phyloP scores from a whole-genome alignment of 2,113 vertebrate species.

The Mixornis gularis region DNA sequence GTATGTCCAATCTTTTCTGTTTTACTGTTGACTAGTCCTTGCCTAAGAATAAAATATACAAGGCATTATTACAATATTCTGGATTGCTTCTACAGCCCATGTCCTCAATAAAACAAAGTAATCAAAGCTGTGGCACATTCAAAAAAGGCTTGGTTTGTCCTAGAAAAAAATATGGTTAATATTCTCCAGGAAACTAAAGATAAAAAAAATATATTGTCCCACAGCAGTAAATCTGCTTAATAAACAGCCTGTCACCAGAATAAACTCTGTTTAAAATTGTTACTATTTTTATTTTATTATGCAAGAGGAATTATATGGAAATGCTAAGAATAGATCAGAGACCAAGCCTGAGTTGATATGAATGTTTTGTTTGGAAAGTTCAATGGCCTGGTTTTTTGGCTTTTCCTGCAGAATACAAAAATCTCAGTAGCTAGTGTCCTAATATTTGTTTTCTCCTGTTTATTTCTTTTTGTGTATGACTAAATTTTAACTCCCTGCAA shows the following conservation, averaged over 20 bases:
- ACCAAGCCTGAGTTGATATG: background rate
- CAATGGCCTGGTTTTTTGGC: background rate
- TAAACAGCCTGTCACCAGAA: background rate
- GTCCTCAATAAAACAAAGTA: background rate
- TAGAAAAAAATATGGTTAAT: background rate
- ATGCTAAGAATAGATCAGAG: background rate
- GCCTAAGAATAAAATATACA: background rate
- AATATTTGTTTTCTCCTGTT: background rate
- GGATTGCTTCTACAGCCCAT: background rate
- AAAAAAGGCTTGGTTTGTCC: background rate
- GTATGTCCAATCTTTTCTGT: background rate
- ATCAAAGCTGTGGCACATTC: background rate
- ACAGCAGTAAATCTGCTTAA: background rate
- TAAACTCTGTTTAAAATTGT: background rate
- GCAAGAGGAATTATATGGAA: background rate
- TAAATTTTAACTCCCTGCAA: background rate
- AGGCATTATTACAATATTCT: background rate
- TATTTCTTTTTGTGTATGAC: background rate
- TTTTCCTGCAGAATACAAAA: background rate
- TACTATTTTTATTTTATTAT: constrained; percentile 6
- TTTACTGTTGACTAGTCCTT: background rate
- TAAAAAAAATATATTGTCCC: background rate
- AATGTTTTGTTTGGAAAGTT: background rate
- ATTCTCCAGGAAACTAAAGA: background rate
- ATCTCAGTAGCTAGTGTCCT: background rate